Base-by-base conservation (phyloP, 2,797 vertebrate species). In the Leptodactylus fallax region DNA sequence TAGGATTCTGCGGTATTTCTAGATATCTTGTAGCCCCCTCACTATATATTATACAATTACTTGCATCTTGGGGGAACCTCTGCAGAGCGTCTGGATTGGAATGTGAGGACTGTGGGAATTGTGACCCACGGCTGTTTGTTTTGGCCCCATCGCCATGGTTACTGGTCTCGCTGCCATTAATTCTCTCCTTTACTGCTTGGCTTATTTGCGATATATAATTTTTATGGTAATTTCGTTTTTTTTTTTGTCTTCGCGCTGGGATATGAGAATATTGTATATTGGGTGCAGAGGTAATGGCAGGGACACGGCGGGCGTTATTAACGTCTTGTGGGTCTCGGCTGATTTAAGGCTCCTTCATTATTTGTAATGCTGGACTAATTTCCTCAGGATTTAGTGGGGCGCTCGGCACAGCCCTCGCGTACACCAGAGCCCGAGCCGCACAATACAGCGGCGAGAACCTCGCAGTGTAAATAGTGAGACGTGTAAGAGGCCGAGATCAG, bases 101-200 rank as follows among this genome's bases (percentile, higher is more conserved):
- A 71, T 71, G 27, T 45, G 67, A 71, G 87, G 83, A 88, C 88
- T 92, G 83, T 86, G 90, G 90, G 92, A 93, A 92, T 87, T 25
- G 58, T 27, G 53, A 88, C 72, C 79, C 25, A 60, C 47, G 13
- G 0, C 0, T 90, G 83, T 91, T 92, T 91, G 90, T 89, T 81
- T 90, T 90, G 92, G 83, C 77, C 0, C 14, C 0, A 86, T 91
- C 77, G 83, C 90, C 89, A 84, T 86, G 90, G 90, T 80, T 88
- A 80, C 87, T 27, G 78, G 85, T 79, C 84, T 47, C 21, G 71
- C 89, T 47, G 86, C 60, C 81, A 45, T 88, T 72, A 90, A 85
- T 86, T 90, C 83, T 71, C 23, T 3, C 36, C 10, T 76, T 90
- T 90, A 81, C 89, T 86, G 5, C 25, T n/a, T n/a, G n/a, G n/a